Conservation (phyloP, 2,797 vertebrate genomes). For the Sebastes steindachneri region DNA sequence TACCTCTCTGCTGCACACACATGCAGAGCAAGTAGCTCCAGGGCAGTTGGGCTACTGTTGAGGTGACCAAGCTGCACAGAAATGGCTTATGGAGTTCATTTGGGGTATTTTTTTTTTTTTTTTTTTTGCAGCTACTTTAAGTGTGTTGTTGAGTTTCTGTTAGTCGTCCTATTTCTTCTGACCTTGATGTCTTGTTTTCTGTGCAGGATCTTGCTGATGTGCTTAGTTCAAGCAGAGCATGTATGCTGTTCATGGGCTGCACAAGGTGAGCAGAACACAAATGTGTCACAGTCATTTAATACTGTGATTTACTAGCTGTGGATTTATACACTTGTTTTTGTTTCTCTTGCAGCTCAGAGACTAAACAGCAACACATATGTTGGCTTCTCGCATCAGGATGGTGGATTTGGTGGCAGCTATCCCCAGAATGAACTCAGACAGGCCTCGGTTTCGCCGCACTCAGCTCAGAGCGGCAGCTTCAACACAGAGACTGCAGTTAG, state of each 20-base stretch:
- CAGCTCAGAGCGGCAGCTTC: slow-evolving; percentile 1
- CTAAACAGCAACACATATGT: background rate
- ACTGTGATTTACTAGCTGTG: background rate
- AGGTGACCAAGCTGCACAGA: background rate
- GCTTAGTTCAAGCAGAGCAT: slow-evolving; percentile 59
- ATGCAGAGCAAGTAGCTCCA: background rate
- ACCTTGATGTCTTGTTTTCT: background rate
- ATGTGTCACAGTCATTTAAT: background rate
- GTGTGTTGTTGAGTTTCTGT: background rate
- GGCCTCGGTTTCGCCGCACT: background rate
- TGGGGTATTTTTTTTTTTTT: slow-evolving; percentile 50
- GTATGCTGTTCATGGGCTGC: slow-evolving; percentile 38
- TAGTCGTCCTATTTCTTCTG: background rate
- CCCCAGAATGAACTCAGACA: slow-evolving; percentile 67
- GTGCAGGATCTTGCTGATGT: slow-evolving; percentile 57
- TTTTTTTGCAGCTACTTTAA: background rate
- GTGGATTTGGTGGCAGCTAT: background rate
- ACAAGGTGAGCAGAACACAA: slow-evolving; percentile 24
- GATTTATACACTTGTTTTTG: accelerated
- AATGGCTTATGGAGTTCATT: slow-evolving; percentile 72
- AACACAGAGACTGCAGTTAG: background rate
- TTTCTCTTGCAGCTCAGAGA: slow-evolving; percentile 12
- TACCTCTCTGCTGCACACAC: too few relatives aligned
- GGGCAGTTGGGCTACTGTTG: background rate
- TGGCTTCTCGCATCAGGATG: slow-evolving; percentile 39